Percentiles rank a stretch among this genome's conserved stretches.
Conservation (phyloP, 2,888 invertebrate genomes). For the Cetonia aurata region DNA sequence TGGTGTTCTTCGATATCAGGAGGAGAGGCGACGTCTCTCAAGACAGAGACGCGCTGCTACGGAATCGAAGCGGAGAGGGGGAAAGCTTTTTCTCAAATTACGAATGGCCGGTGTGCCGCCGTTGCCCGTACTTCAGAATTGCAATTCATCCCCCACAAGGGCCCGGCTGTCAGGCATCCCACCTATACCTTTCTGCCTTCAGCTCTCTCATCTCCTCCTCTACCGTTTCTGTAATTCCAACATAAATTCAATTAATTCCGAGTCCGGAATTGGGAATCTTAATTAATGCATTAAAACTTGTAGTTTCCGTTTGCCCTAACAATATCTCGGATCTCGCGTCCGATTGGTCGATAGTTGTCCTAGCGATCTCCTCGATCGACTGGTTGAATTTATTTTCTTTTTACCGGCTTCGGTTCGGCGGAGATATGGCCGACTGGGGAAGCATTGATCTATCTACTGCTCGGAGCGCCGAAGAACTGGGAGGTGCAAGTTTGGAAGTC, state of each 20-base stretch:
- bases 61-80: neutral
- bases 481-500: neutral
- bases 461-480: conserved; percentile 1
- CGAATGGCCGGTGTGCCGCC: conserved; percentile 25
- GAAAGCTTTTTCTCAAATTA: conserved; percentile 36
- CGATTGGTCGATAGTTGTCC: conserved; percentile 15
- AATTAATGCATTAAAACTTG: conserved; percentile 47
- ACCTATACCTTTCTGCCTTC: conserved; percentile 4
- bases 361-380: conserved; percentile 7
- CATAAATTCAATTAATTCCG: conserved; percentile 51
- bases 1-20: conserved; percentile 10
- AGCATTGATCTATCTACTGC: neutral
- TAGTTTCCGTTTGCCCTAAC: conserved; percentile 41
- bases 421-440: neutral
- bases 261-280: conserved; percentile 47
- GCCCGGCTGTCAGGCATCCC: conserved; percentile 3
- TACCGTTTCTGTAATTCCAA: conserved; percentile 47
- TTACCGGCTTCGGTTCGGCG: neutral
- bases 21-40: conserved; percentile 3
- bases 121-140: conserved; percentile 25
- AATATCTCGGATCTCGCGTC: conserved; percentile 32
- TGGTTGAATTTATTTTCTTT: conserved; percentile 21
- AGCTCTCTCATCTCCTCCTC: neutral
- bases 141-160: conserved; percentile 29
- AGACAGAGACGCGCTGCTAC: neutral